Evolutionary conservation across 2,797 vertebrate species (phyloP), one percentile per base, ranked within the genome.

Genomic region (Gymnocypris eckloni): DNA sequence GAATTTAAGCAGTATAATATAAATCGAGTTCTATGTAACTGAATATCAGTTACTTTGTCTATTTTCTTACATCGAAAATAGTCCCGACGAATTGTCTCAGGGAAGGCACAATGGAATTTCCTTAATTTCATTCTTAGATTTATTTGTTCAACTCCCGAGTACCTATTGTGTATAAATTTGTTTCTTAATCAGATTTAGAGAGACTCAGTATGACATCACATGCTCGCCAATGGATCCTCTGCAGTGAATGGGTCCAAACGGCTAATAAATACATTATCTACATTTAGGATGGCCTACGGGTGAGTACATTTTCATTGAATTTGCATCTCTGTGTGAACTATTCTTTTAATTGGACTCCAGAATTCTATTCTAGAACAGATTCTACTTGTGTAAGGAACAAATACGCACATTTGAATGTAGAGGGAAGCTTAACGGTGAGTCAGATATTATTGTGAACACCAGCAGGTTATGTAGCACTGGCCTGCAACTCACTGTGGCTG

Each of bases 381-480:
- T 54, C 4, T 41, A 41, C 5, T 54, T 43, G 4, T 61, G 37
- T 79, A 43, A 79, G 43, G 37, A 79, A 61, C 12, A 2, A 39
- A 37, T 72, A 45, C 48, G 70, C 28, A 12, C 28, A 37, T 61
- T 61, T 61, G 25, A 39, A 16, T 0, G 22, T 41, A 56, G 73
- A 76, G 37, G 12, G 54, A 39, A 25, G 37, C 37, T 59, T 61
- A 25, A 61, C 4, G 13, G 54, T 77, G 75, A 56, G 50, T 77
- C 52, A 61, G n/a, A 79, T 45, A 61, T 43, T 9, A 10, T 20
- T 79, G 56, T 45, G 39, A 64, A 64, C 56, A 43, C 39, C 56
- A 79, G 77, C 56, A 79, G 79, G 64, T 69, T 69, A 37, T 61
- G 39, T 2, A 25, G 59, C 56, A 45, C 56, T 22, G 25, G 78